A percentile compares a stretch with the other conserved stretches of the same genome.
phyloP scores from a whole-genome alignment of 2,113 vertebrate genomes.

The Phainopepla nitens region DNA sequence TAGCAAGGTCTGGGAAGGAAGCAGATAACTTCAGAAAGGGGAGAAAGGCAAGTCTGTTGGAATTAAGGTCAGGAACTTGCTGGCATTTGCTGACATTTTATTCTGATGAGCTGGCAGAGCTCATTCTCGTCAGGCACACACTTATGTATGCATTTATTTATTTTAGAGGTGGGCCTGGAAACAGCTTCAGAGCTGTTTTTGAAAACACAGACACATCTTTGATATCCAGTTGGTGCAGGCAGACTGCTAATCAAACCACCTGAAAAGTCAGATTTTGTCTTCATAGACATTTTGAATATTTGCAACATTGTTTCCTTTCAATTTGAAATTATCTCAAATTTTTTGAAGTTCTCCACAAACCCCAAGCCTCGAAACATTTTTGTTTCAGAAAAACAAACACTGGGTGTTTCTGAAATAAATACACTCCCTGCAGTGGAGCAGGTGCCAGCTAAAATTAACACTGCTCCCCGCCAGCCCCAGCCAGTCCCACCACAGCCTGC shows the following conservation, averaged over 20 bases:
- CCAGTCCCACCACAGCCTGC: not conserved
- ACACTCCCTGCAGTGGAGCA: not conserved
- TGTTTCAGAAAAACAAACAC: not conserved
- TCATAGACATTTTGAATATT: not conserved
- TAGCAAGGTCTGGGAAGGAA: not conserved
- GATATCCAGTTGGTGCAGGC: not conserved
- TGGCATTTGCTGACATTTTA: conserved; percentile 48
- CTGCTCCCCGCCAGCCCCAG: not conserved
- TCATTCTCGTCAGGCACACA: not conserved
- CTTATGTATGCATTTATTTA: not conserved
- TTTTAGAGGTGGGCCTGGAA: not conserved
- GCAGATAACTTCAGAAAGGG: not conserved
- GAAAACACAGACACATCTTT: not conserved
- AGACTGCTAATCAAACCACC: not conserved
- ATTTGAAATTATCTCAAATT: not conserved
- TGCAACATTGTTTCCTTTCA: not conserved
- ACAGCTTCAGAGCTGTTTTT: not conserved
- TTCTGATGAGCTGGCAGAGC: conserved; percentile 22
- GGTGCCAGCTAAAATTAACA: not conserved
- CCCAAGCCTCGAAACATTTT: not conserved
- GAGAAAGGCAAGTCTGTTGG: not conserved
- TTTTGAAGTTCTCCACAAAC: not conserved
- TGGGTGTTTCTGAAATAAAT: not conserved
- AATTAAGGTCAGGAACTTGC: conserved; percentile 32
- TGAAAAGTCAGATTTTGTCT: not conserved